Conservation (phyloP, 2,888 invertebrate genomes). For the Meloe dianella region DNA sequence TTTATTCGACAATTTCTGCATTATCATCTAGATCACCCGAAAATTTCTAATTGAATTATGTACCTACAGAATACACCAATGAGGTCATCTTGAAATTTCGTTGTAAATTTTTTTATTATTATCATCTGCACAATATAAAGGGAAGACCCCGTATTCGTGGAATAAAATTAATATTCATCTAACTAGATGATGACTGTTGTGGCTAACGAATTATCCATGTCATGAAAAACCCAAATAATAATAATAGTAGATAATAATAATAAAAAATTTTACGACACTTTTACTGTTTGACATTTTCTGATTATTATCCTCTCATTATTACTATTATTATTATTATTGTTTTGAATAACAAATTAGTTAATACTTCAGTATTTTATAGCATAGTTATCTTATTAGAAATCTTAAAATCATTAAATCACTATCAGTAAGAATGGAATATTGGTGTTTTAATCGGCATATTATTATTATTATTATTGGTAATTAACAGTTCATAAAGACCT, state of each 20-base stretch:
- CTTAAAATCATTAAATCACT: neutral
- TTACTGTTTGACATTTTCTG: conserved; percentile 7
- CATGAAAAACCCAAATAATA: conserved; percentile 12
- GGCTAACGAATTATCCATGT: conserved; percentile 6
- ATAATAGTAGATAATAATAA: neutral
- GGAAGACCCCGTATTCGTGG: conserved; percentile 6
- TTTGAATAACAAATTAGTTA: conserved; percentile 1
- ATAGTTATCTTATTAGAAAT: neutral
- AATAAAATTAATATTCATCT: conserved; percentile 12
- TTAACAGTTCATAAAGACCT: conserved; percentile 1
- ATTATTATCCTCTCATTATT: neutral
- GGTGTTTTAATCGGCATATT: conserved; percentile 6
- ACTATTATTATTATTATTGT: neutral
- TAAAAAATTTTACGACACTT: neutral
- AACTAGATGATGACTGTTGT: conserved; percentile 5
- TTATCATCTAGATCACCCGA: conserved; percentile 33
- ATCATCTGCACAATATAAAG: neutral
- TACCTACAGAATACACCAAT: conserved; percentile 10
- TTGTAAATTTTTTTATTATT: neutral
- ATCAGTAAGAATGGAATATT: conserved; percentile 1
- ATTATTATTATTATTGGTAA: neutral
- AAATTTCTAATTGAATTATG: neutral
- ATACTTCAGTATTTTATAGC: neutral
- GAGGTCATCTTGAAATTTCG: conserved; percentile 20
- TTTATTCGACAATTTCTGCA: conserved; percentile 35